Evolutionary conservation across 35 echinoderm and acorn worm species (phyloP).

Genomic region (Lytechinus variegatus): DNA sequence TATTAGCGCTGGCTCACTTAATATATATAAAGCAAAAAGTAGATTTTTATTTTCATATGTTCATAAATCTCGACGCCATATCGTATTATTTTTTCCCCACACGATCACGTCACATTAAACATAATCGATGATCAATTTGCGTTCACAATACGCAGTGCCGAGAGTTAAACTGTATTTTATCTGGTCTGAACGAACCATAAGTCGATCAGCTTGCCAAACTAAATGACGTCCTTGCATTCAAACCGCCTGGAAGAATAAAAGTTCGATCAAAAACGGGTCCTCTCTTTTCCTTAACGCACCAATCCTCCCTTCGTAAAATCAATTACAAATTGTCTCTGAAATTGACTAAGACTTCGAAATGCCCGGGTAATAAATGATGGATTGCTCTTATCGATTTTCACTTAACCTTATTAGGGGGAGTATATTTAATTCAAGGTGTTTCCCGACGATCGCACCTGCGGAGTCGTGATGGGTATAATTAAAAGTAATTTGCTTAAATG

Average conservation of each 20-base stretch:
- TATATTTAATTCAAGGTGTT: background rate
- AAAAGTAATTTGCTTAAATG: background rate
- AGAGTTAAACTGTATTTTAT: too few species aligned
- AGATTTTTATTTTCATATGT: too few species aligned
- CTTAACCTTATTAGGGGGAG: background rate
- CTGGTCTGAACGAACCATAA: background rate
- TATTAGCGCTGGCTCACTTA: too few species aligned
- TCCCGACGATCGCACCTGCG: background rate
- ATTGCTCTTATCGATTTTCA: background rate
- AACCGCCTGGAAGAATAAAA: background rate
- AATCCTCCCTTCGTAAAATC: background rate
- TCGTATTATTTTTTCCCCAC: too few species aligned
- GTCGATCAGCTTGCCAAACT: background rate
- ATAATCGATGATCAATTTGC: too few species aligned
- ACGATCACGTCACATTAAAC: too few species aligned
- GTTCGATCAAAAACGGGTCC: background rate
- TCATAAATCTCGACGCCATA: too few species aligned
- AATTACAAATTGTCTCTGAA: background rate
- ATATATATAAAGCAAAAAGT: too few species aligned
- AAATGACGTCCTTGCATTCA: background rate
- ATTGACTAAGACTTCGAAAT: conserved; percentile 3
- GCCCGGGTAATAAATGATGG: conserved; percentile 1
- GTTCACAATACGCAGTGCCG: too few species aligned
- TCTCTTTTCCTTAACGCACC: background rate
- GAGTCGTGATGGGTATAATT: background rate